Conservation (phyloP, 2,797 vertebrate species). For the Pangasius mekongensis region DNA sequence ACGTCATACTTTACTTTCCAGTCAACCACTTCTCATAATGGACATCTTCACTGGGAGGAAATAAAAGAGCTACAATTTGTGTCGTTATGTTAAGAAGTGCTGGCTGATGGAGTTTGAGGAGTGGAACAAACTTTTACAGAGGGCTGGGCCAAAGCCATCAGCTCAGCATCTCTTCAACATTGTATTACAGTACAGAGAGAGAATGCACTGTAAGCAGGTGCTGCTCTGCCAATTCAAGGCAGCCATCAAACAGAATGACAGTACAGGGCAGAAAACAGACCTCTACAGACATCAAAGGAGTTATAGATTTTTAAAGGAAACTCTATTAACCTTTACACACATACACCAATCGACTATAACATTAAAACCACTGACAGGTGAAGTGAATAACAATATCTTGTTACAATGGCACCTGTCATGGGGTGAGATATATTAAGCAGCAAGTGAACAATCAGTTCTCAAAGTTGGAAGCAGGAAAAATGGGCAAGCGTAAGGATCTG, state of each 20-base stretch:
- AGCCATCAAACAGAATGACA: background rate
- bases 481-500: too few relatives aligned
- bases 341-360: too few relatives aligned
- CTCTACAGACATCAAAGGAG: background rate
- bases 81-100: constrained; percentile 7
- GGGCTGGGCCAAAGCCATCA: background rate
- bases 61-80: background rate
- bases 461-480: too few relatives aligned
- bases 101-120: constrained; percentile 3
- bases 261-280: background rate
- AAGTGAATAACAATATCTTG: too few relatives aligned
- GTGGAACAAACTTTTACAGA: constrained; percentile 19
- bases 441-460: too few relatives aligned
- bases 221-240: constrained; percentile 1
- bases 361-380: background rate
- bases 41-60: constrained; percentile 19
- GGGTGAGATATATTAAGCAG: too few relatives aligned
- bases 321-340: background rate
- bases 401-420: too few relatives aligned
- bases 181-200: constrained; percentile 34
- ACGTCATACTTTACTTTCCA: constrained; percentile 1
- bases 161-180: constrained; percentile 18
- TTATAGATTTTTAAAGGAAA: background rate
- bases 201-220: constrained; percentile 20
- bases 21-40: background rate